Evolutionary conservation across 2,888 invertebrate species (phyloP), one percentile per base, ranked within the genome.

Genomic region (Blomia tropicalis): DNA sequence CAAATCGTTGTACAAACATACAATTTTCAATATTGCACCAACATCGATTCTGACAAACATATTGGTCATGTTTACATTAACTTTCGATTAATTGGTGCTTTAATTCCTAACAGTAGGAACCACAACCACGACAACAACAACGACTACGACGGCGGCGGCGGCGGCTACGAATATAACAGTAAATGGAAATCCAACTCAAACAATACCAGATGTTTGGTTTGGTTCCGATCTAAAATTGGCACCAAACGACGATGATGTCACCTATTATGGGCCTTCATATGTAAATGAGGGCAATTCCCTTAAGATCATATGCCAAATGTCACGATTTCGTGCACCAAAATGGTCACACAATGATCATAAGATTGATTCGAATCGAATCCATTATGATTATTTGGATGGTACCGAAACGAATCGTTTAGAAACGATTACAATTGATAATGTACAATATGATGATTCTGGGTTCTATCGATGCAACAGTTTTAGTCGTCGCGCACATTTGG

Each of bases 401-500:
- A 3, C 22, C 25, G 29, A 43, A 56, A n/a, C n/a, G 63, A 2
- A 32, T 47, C 0, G 25, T 22, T n/a, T 30, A 54, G 27, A 22
- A 22, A 36, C 7, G 36, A 17, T 47, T 60, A 3, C 27, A 29
- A 2, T 63, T 66, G 62, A 44, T 31, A 27, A 47, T 66, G 23
- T 23, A 14, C 14, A 56, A 64, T n/a, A 11, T 47, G 7, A 60
- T 2, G 66, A 67, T 54, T 58, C 60, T 31, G 67, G 67, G 5
- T 30, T 60, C 23, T 67, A 67, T 27, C 64, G 66, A 17, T 67
- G 67, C 36, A 64, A 67, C 43, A 58, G 51, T 51, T 58, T 62
- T 41, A 62, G 56, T 41, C 41, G 62, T 22, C 23, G 27, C 14
- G 43, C 31, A 29, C 64, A 64, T 54, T 36, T n/a, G 17, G 29